Percentiles rank a stretch among this genome's conserved stretches.
Conservation (phyloP, 1,140 invertebrate genomes). For the Eciton burchellii region DNA sequence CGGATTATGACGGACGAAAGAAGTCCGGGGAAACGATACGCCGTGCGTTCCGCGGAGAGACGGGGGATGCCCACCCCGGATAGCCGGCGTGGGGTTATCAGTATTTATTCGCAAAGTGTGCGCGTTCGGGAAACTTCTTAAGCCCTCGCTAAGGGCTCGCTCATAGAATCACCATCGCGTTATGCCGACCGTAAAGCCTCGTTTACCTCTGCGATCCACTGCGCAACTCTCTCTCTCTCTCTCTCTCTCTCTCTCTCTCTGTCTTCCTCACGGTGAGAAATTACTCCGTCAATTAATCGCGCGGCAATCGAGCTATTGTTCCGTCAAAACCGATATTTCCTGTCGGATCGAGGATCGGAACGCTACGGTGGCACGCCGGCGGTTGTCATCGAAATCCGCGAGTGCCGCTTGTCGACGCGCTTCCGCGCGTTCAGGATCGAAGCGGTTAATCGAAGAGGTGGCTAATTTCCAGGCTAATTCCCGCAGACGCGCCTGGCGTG, state of each 20-base stretch:
- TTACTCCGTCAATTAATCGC: conserved; percentile 29
- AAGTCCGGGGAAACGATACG: conserved; percentile 24
- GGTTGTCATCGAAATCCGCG: conserved; percentile 21
- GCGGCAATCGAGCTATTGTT: conserved; percentile 5
- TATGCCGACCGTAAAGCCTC: conserved; percentile 38
- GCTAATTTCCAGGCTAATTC: conserved; percentile 53
- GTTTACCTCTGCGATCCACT: background rate
- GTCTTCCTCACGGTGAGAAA: too few relatives aligned
- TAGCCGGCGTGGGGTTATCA: conserved; percentile 1
- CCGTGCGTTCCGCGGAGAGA: background rate
- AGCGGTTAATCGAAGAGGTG: conserved; percentile 52
- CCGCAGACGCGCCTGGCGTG: conserved; percentile 28
- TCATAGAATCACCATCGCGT: conserved; percentile 30
- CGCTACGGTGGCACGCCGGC: background rate
- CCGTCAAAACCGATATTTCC: background rate
- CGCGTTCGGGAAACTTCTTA: conserved; percentile 31
- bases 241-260: too few relatives aligned
- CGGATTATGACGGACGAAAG: conserved; percentile 25
- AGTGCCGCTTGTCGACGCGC: conserved; percentile 14
- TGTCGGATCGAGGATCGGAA: background rate
- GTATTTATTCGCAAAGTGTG: conserved; percentile 49
- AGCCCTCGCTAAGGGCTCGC: conserved; percentile 18
- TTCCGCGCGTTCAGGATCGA: conserved; percentile 45
- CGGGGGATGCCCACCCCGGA: background rate
- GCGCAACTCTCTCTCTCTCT: too few relatives aligned